phyloP scores from a whole-genome alignment of 2,113 vertebrate genomes.

The Zapus hudsonius region DNA sequence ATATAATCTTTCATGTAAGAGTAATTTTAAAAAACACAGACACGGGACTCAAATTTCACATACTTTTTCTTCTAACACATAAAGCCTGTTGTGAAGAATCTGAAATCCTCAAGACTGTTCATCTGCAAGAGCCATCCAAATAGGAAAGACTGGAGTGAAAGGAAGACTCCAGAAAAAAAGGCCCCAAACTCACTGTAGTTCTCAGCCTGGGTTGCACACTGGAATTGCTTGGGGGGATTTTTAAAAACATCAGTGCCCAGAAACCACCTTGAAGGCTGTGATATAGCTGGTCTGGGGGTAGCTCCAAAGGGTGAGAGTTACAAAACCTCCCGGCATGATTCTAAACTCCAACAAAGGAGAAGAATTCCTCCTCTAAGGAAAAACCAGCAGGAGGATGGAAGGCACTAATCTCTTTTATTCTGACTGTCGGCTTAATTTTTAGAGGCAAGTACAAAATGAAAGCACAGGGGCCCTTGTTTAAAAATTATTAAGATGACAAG shows the following conservation, averaged over 20 bases:
- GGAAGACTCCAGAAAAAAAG: slow-evolving; percentile 3
- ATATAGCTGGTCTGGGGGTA: not conserved
- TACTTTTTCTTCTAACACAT: slow-evolving; percentile 11
- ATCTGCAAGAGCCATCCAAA: slow-evolving; percentile 8
- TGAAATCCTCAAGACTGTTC: slow-evolving; percentile 3
- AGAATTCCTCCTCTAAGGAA: slow-evolving; percentile 2
- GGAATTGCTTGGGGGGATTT: not conserved
- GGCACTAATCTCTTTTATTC: not conserved
- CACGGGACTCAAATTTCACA: not conserved
- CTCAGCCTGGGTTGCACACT: not conserved
- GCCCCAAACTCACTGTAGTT: not conserved
- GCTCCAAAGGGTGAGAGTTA: not conserved
- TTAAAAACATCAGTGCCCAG: not conserved
- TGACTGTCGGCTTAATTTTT: not conserved
- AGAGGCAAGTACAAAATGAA: slow-evolving; percentile 1
- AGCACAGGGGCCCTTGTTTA: not conserved
- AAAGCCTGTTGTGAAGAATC: slow-evolving; percentile 4
- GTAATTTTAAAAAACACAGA: slow-evolving; percentile 30
- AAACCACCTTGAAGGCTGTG: not conserved
- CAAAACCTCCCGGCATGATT: not conserved
- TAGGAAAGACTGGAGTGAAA: not conserved
- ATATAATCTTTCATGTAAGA: not conserved
- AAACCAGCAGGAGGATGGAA: not conserved
- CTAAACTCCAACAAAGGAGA: not conserved
- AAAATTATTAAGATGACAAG: not conserved